Percentiles rank a stretch among this genome's conserved stretches.
Conservation (phyloP, 2,888 invertebrate genomes). For the Lasioglossum marginatum region DNA sequence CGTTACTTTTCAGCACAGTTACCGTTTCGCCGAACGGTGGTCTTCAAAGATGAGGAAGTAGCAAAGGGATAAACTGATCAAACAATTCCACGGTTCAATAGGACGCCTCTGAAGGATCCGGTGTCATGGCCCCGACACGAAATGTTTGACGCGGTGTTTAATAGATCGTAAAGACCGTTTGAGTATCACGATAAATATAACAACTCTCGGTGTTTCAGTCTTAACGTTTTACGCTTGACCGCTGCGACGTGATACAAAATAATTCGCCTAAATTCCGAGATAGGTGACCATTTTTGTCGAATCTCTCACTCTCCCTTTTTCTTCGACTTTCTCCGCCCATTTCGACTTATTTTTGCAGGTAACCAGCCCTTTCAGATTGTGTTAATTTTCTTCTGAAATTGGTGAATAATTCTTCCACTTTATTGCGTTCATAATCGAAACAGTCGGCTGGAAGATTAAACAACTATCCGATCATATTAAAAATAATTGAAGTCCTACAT, state of each 20-base stretch:
- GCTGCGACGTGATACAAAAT: constrained; percentile 33
- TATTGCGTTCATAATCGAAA: neutral
- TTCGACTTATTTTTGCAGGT: neutral
- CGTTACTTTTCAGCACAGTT: neutral
- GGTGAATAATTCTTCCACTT: neutral
- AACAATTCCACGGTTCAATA: neutral
- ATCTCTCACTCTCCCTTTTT: neutral
- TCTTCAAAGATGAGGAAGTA: neutral
- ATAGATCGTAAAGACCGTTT: constrained; percentile 83
- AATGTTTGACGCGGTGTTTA: constrained; percentile 82
- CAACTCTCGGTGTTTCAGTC: constrained; percentile 78
- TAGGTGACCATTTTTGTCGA: neutral
- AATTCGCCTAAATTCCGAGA: constrained; percentile 8
- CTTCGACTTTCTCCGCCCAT: neutral
- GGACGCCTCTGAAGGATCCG: constrained; percentile 49
- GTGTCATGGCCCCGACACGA: constrained; percentile 68
- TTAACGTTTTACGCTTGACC: constrained; percentile 71
- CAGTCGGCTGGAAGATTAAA: neutral
- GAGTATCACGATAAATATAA: constrained; percentile 84
- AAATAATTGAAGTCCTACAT: neutral
- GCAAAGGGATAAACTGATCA: neutral
- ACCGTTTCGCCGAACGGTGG: neutral
- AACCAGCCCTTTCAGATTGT: neutral
- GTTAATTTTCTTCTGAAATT: neutral
- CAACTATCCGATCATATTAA: neutral